Evolutionary conservation across 2,113 vertebrate species (phyloP).

Genomic region (Nibea albiflora): DNA sequence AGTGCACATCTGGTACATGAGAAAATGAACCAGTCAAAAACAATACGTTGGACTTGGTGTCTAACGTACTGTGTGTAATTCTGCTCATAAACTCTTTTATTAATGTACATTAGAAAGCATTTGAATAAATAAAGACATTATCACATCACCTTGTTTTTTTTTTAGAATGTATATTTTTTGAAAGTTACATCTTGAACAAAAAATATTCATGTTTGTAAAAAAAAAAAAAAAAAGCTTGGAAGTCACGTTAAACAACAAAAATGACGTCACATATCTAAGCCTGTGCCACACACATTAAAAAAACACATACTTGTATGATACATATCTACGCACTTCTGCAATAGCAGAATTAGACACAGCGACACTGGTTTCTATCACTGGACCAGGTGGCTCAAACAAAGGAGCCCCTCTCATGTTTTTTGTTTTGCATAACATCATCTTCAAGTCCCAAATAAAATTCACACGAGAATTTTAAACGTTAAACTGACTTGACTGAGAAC

Average conservation of each 20-base stretch:
- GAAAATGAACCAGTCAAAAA: background rate
- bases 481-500: conserved; percentile 23
- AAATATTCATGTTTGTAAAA: background rate
- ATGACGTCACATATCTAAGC: background rate
- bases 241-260: background rate
- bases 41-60: background rate
- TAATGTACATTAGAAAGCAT: background rate
- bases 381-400: conserved; percentile 21
- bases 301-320: conserved; percentile 39
- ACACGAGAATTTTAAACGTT: background rate
- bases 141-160: background rate
- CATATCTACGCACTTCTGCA: conserved; percentile 58
- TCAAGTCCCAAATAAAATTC: background rate
- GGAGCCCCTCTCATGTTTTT: background rate
- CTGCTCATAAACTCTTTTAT: background rate
- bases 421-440: background rate
- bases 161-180: background rate
- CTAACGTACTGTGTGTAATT: background rate
- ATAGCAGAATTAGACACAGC: conserved; percentile 46
- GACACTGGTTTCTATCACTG: background rate
- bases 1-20: background rate
- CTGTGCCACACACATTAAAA: background rate
- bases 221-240: background rate
- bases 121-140: conserved; percentile 18
- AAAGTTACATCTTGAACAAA: background rate